A percentile compares a stretch with the other conserved stretches of the same genome.
Evolutionary conservation across 2,113 vertebrate genomes (phyloP).

Genomic region (Tragelaphus imberbis): DNA sequence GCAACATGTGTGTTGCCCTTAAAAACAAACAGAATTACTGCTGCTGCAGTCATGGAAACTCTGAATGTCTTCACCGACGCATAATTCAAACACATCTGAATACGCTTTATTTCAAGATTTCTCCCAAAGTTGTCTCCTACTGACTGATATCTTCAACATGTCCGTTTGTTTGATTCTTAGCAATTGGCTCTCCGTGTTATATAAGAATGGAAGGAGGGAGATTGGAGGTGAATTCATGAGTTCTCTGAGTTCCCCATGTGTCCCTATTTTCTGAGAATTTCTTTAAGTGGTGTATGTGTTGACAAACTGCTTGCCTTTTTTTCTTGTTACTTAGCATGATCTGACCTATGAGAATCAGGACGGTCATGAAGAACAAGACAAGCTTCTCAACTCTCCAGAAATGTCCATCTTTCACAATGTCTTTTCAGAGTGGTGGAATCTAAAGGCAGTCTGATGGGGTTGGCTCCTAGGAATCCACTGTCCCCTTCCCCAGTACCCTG

Average conservation of each 20-base stretch:
- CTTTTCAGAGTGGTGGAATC: accelerated
- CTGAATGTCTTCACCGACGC: background rate
- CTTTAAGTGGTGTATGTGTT: too few relatives aligned
- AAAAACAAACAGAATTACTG: background rate
- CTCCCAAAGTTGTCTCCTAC: background rate
- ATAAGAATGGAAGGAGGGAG: background rate
- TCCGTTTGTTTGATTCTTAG: background rate
- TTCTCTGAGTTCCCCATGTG: background rate
- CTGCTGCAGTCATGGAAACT: background rate
- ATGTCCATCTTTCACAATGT: accelerated
- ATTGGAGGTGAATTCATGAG: background rate
- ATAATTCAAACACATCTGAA: slow-evolving; percentile 30
- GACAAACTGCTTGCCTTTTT: background rate
- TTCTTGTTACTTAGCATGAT: accelerated
- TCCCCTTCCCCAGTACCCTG: background rate
- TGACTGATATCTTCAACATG: slow-evolving; percentile 35
- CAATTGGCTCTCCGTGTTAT: background rate
- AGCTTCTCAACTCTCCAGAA: background rate
- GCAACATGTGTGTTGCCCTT: slow-evolving; percentile 13
- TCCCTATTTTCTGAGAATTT: background rate
- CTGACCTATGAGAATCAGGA: background rate
- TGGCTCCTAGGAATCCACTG: background rate
- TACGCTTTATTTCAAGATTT: background rate
- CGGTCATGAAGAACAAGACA: accelerated
- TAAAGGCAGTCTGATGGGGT: accelerated